Evolutionary conservation across 37 sponge, comb jelly and placozoan species (phyloP).

Genomic region (Cladorhizidae sp.): DNA sequence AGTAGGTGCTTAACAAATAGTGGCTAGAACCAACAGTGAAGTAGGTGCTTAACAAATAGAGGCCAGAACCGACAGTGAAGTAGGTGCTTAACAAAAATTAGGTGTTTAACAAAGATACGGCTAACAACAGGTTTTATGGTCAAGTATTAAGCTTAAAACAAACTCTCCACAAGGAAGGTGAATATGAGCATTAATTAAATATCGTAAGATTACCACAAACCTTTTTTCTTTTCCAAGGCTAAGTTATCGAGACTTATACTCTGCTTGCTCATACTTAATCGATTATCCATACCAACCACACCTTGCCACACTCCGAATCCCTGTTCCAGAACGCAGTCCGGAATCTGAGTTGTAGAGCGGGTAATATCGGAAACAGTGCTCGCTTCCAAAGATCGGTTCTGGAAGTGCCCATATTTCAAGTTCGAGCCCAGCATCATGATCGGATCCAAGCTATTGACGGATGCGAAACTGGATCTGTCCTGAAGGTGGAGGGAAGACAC

Average conservation of each 20-base stretch:
- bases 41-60: no score
- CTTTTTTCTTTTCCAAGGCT: neutral
- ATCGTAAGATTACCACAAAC: neutral
- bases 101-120: no score
- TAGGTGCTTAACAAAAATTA: no score
- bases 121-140: no score
- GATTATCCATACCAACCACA: neutral
- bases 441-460: constrained; percentile 1
- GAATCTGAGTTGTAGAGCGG: neutral
- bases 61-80: no score
- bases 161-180: no score
- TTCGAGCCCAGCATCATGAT: neutral
- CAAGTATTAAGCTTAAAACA: no score
- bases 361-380: constrained; percentile 2
- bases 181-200: no score
- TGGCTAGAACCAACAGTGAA: no score
- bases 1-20: no score
- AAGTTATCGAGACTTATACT: constrained; percentile 1
- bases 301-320: neutral
- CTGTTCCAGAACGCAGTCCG: neutral
- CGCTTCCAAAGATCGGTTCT: neutral
- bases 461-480: neutral
- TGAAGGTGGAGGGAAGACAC: neutral
- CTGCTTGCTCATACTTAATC: neutral
- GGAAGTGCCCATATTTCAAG: neutral